Percentiles rank a stretch among this genome's conserved stretches.
These are phyloP conservation scores for Listronotus bonariensis DNA, from an alignment of 1,140 invertebrate species.

Conservation along the genomic window DNA sequence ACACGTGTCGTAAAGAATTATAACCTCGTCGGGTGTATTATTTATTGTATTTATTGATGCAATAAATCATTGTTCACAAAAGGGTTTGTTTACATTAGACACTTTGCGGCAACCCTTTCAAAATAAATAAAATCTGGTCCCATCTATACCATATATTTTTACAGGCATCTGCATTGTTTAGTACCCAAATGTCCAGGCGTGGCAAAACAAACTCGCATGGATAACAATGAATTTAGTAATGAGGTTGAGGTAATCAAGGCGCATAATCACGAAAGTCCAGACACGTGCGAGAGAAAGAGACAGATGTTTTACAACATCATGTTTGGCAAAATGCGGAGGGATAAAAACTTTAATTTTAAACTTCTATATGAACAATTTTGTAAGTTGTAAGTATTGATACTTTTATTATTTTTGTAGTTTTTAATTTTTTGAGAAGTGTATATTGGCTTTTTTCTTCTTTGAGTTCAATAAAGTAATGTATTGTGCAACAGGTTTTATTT, in stretches of 20 bases:
- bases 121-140: too few relatives aligned
- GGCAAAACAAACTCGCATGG: constrained; percentile 32
- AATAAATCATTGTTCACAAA: too few relatives aligned
- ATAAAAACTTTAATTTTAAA: constrained; percentile 47
- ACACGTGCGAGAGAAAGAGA: constrained; percentile 35
- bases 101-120: too few relatives aligned
- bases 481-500: too few relatives aligned
- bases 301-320: constrained; percentile 49
- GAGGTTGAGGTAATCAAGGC: constrained; percentile 34
- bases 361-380: constrained; percentile 47
- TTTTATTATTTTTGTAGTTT: too few relatives aligned
- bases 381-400: constrained; percentile 37
- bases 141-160: not conserved
- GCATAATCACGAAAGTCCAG: constrained; percentile 44
- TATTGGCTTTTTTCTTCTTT: too few relatives aligned
- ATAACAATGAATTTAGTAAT: constrained; percentile 6
- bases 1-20: too few relatives aligned
- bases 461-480: too few relatives aligned
- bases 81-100: too few relatives aligned
- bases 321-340: constrained; percentile 44
- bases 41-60: too few relatives aligned
- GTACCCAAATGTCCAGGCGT: constrained; percentile 35
- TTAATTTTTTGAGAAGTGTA: too few relatives aligned
- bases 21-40: too few relatives aligned
- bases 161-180: constrained; percentile 36